Percentiles rank a stretch among this genome's conserved stretches.
Evolutionary conservation across 1,140 invertebrate species (phyloP).

Genomic region (Pollicipes pollicipes): DNA sequence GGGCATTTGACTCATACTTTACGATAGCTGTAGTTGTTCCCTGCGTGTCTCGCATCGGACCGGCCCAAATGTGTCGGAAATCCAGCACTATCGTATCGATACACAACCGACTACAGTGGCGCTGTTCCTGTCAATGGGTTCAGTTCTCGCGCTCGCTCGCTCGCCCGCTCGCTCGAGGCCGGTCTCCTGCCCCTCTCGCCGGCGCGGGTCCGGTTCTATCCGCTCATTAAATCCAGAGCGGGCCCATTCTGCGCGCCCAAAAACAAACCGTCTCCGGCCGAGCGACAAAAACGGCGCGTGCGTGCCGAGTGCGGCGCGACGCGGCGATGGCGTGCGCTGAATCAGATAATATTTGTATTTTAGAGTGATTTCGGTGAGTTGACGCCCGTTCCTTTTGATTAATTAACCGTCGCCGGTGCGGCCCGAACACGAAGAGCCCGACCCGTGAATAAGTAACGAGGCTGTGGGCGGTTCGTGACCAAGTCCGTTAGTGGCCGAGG

Average conservation of each 20-base stretch:
- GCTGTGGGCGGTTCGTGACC: not conserved
- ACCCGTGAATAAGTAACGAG: not conserved
- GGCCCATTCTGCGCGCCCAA: not conserved
- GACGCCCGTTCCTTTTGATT: not conserved
- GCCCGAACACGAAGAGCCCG: no score
- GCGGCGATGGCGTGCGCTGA: not conserved
- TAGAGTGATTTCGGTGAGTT: not conserved
- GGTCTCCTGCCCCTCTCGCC: not conserved
- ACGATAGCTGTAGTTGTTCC: no score
- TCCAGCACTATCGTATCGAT: no score
- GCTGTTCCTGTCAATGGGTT: no score
- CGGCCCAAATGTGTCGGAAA: no score
- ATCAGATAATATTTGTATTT: constrained; percentile 2
- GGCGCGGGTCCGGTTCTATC: not conserved
- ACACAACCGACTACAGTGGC: no score
- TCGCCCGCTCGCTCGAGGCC: no score
- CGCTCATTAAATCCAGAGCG: not conserved
- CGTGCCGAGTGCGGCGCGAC: not conserved
- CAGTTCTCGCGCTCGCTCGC: no score
- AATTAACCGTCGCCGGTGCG: not conserved
- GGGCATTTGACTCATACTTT: no score
- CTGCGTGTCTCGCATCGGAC: no score
- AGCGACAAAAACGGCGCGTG: not conserved
- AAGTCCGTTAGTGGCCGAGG: not conserved
- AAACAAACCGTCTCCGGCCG: not conserved